Evolutionary conservation across 92 coral and sea anemone species (phyloP).

Genomic region (Palythoa grandis): DNA sequence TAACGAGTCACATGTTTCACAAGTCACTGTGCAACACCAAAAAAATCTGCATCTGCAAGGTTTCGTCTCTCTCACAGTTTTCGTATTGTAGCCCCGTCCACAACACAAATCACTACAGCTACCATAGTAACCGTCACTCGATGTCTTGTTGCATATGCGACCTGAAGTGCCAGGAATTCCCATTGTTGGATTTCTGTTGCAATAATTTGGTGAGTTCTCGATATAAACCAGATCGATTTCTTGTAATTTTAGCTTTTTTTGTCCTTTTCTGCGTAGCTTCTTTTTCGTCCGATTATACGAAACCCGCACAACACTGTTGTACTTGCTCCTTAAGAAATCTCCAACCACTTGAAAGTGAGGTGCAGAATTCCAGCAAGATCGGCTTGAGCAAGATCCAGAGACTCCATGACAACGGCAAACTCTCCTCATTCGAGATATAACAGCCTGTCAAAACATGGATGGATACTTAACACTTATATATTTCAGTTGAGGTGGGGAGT

Average conservation of each 20-base stretch:
- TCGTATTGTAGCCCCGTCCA: slow-evolving; percentile 91
- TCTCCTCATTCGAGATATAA: slow-evolving; percentile 58
- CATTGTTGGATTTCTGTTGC: slow-evolving; percentile 63
- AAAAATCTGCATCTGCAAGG: slow-evolving; percentile 81
- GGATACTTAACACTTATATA: background rate
- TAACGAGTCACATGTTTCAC: slow-evolving; percentile 74
- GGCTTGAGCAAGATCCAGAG: slow-evolving; percentile 81
- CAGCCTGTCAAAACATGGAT: slow-evolving; percentile 60
- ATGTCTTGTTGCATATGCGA: slow-evolving; percentile 81
- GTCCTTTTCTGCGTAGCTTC: slow-evolving; percentile 70
- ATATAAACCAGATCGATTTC: slow-evolving; percentile 68
- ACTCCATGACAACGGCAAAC: slow-evolving; percentile 97
- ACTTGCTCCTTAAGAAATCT: slow-evolving; percentile 60
- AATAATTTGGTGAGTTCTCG: slow-evolving; percentile 84
- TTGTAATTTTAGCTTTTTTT: slow-evolving; percentile 61
- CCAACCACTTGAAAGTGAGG: slow-evolving; percentile 81
- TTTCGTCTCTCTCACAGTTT: slow-evolving; percentile 71
- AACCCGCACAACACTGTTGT: slow-evolving; percentile 69
- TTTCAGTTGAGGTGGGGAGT: no score
- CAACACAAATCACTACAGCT: slow-evolving; percentile 88
- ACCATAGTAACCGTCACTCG: slow-evolving; percentile 66
- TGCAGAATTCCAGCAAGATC: slow-evolving; percentile 79
- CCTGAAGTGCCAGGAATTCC: slow-evolving; percentile 91
- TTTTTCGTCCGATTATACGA: slow-evolving; percentile 67
- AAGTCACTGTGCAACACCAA: slow-evolving; percentile 90